Conservation (phyloP, 2,888 invertebrate species). For the Falcaria lacertinaria region DNA sequence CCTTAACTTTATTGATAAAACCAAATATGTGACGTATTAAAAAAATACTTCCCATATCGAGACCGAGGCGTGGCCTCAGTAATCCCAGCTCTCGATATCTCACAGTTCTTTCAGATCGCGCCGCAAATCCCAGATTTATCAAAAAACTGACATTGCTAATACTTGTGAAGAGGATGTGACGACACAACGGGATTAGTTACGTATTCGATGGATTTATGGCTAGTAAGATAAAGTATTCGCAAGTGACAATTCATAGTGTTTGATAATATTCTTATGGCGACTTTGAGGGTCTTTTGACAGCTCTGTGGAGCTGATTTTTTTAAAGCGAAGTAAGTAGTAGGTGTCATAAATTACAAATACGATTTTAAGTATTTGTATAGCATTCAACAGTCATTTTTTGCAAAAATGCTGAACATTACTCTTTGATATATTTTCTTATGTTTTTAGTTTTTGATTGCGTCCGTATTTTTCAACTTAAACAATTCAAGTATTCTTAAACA, state of each 20-base stretch:
- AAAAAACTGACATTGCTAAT: constrained; percentile 48
- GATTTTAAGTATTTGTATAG: no score
- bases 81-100: constrained; percentile 32
- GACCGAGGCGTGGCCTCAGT: constrained; percentile 29
- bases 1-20: background rate
- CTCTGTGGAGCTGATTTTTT: no score
- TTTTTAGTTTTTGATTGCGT: no score
- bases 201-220: constrained; percentile 4
- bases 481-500: no score
- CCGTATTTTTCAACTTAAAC: no score
- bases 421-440: no score
- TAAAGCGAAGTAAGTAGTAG: no score
- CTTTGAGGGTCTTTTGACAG: no score
- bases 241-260: background rate
- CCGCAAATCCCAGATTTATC: constrained; percentile 63
- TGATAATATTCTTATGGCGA: no score
- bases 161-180: constrained; percentile 34
- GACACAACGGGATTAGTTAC: constrained; percentile 18
- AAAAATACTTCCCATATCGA: constrained; percentile 14
- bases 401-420: no score
- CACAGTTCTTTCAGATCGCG: constrained; percentile 36
- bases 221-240: background rate
- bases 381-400: no score
- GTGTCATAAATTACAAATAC: no score
- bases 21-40: constrained; percentile 10